Base-by-base conservation (phyloP, 64 coral and sea anemone species). In the Montipora foliosa region DNA sequence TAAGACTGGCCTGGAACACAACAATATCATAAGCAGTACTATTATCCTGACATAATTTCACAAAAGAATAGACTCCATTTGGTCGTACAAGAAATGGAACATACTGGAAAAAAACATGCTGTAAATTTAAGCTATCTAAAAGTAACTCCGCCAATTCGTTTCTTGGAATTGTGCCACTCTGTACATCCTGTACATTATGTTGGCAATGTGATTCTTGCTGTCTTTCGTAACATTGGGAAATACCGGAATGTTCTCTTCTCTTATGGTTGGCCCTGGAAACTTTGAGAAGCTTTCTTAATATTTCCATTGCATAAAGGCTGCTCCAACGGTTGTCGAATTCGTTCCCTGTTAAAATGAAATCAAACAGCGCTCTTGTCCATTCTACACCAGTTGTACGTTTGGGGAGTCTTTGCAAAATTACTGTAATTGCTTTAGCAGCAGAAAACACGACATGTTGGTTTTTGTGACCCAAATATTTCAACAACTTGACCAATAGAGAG, bases 391-490 rank as follows among this genome's bases (percentile, higher is more conserved):
- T 89, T 21, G 14, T 60, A 29, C 59, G 15, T 69, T 62, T 62
- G 17, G 72, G 24, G 37, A 76, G 22, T 12, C n/a, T 17, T 45
- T 89, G 74, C 17, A 89, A 61, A 66, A 89, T 47, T 5, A 64
- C 4, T 25, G 59, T 69, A 44, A 93, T n/a, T 5, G 64, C 85
- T 60, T 93, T 93, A 6, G 47, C 47, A 10, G 92, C 57, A 44
- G 87, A 88, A 25, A 88, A 93, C 4, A 88, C 82, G 17, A 93
- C 92, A 68, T 93, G 48, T 6, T 93, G 84, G 44, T 93, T 75
- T 13, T 17, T 69, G 15, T 79, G 46, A 20, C 53, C 21, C 76
- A 93, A 22, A 12, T n/a, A 80, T 25, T 77, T 55, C 8, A 88
- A 51, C 4, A 93, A 47, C 19, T 15, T 24, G 84, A 57, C 60